phyloP scores from a whole-genome alignment of 2,888 invertebrate species.

The Ypsolopha scabrella region DNA sequence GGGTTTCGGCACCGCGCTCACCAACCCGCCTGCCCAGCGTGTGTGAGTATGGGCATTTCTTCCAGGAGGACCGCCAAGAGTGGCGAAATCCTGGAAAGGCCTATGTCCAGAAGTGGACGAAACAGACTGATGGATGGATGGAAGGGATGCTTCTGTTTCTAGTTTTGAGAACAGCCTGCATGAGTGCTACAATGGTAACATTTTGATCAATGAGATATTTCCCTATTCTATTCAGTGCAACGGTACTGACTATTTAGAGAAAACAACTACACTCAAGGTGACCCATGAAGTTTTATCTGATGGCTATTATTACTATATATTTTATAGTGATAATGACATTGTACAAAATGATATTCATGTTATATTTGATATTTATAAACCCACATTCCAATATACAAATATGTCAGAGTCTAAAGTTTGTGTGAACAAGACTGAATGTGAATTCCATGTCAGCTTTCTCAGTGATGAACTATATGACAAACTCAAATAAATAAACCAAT shows the following conservation, averaged over 20 bases:
- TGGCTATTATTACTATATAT: conserved; percentile 91
- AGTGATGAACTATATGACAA: no score
- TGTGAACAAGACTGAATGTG: conserved; percentile 82
- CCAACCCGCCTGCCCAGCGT: no score
- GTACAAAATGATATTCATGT: conserved; percentile 85
- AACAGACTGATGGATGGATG: no score
- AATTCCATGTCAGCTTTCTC: conserved; percentile 77
- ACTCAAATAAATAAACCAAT: no score
- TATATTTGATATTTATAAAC: conserved; percentile 87
- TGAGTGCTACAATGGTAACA: conserved; percentile 81
- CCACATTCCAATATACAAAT: conserved; percentile 83
- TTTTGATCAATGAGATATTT: conserved; percentile 79
- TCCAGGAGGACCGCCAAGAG: no score
- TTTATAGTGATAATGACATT: conserved; percentile 88
- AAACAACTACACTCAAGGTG: conserved; percentile 73
- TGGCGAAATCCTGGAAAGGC: no score
- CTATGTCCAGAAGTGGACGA: no score
- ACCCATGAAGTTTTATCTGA: conserved; percentile 79
- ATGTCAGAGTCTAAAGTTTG: conserved; percentile 76
- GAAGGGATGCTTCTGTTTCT: conserved; percentile 81
- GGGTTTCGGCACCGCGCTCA: no score
- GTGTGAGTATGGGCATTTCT: no score
- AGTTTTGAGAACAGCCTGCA: conserved; percentile 85
- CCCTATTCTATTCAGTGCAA: conserved; percentile 77
- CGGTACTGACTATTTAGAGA: conserved; percentile 77